Base-by-base conservation (phyloP, 1,140 invertebrate genomes). In the Pemphigus obesinymphae region DNA sequence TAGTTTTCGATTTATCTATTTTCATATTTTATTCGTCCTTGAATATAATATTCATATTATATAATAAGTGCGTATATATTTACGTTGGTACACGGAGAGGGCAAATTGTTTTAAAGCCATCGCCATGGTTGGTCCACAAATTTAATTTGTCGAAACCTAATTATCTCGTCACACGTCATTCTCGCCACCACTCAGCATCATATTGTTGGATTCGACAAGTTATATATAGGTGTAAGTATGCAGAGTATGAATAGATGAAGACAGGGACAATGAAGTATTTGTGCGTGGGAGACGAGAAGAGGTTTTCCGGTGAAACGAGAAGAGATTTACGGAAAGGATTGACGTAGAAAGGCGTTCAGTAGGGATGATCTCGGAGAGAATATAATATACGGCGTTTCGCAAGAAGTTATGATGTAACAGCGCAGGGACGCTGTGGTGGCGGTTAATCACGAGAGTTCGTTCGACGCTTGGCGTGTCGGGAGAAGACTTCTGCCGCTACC, bases 121-220 rank as follows among this genome's bases (percentile, higher is more conserved):
- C 7, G 70, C 3, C 45, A n/a, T n/a, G n/a, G n/a, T n/a, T n/a
- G n/a, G 45, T 48, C 70, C 17, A 31, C 31, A 50, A 73, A 73
- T 73, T 73, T 43, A 73, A 50, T 73, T 48, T 45, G 70, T 26
- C 17, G 43, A 26, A 26, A 73, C 26, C 70, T 73, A 73, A 73
- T 73, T 73, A 73, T 73, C 43, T 48, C 70, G 70, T 73, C 70
- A 73, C 70, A 50, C 45, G 29, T 48, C 23, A 31, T 3, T n/a
- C 23, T 20, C 40, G 4, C 43, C 15, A 31, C 8, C 26, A 3
- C 3, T 3, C 15, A 7, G 34, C 68, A n/a, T n/a, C n/a, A n/a
- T n/a, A n/a, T n/a, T n/a, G n/a, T n/a, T n/a, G n/a, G n/a, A n/a
- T n/a, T n/a, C n/a, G n/a, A n/a, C n/a, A n/a, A n/a, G n/a, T n/a